Conservation (phyloP, 2,888 invertebrate species). For the Odontocolon sp. region DNA sequence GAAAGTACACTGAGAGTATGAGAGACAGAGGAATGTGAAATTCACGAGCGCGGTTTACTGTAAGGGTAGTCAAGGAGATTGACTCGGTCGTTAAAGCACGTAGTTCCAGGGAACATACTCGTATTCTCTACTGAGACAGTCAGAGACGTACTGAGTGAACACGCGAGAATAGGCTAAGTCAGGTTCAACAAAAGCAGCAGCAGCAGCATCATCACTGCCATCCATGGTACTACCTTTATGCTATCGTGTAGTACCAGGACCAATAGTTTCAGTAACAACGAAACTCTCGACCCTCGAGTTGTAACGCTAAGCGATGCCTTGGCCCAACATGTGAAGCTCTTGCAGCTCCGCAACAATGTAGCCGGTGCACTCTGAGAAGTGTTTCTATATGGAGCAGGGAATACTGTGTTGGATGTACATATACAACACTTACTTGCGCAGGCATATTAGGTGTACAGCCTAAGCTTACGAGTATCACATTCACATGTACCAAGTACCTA, state of each 20-base stretch:
- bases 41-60: conserved; percentile 32
- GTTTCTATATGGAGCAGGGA: too few species aligned
- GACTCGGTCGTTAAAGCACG: conserved; percentile 35
- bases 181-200: conserved; percentile 9
- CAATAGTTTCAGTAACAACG: conserved; percentile 2
- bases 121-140: too few species aligned
- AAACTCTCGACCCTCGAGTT: not conserved
- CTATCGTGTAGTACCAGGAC: not conserved
- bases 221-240: not conserved
- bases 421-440: too few species aligned
- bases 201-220: not conserved
- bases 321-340: too few species aligned
- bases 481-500: too few species aligned
- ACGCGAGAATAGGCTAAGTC: conserved; percentile 7
- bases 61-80: conserved; percentile 31
- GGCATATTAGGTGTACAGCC: too few species aligned
- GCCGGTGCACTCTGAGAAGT: too few species aligned
- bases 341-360: too few species aligned
- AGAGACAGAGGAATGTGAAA: conserved; percentile 5
- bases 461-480: too few species aligned
- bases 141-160: not conserved
- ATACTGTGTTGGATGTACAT: too few species aligned
- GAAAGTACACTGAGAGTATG: conserved; percentile 8
- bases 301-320: not conserved
- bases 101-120: conserved; percentile 25